These are phyloP conservation scores for Reinhardtius hippoglossoides DNA, from an alignment of 2,113 vertebrate species.

Conservation along the genomic window DNA sequence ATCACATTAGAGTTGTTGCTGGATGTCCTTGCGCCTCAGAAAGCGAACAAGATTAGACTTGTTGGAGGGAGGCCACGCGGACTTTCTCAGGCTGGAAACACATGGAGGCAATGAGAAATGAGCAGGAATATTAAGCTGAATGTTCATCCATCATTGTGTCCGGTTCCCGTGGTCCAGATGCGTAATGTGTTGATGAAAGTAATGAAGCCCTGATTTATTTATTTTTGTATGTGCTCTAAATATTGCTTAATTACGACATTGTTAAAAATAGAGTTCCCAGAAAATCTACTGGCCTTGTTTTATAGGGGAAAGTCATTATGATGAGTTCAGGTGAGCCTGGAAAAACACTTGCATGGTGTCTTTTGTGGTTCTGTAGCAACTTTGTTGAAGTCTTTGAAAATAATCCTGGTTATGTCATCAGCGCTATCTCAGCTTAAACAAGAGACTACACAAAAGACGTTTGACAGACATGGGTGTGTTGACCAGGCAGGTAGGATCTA, in stretches of 20 bases:
- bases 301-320: background rate
- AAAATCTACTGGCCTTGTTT: slow-evolving; percentile 7
- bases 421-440: background rate
- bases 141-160: slow-evolving; percentile 68
- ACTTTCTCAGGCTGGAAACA: slow-evolving; percentile 70
- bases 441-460: background rate
- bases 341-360: background rate
- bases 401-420: background rate
- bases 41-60: slow-evolving; percentile 57
- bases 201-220: slow-evolving; percentile 25
- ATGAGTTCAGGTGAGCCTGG: background rate
- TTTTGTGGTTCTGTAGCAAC: background rate
- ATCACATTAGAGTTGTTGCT: slow-evolving; percentile 59
- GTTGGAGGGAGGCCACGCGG: slow-evolving; percentile 56
- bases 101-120: slow-evolving; percentile 68
- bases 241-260: slow-evolving; percentile 29
- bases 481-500: background rate
- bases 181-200: slow-evolving; percentile 61
- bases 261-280: slow-evolving; percentile 3
- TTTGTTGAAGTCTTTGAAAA: background rate
- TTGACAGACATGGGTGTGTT: background rate
- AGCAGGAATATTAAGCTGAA: slow-evolving; percentile 50
- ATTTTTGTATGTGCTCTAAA: background rate
- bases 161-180: slow-evolving; percentile 44
- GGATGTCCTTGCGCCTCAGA: slow-evolving; percentile 42